Percentiles rank a stretch among this genome's conserved stretches.
Conservation (phyloP, 1,140 invertebrate species). For the Holotrichia oblita region DNA sequence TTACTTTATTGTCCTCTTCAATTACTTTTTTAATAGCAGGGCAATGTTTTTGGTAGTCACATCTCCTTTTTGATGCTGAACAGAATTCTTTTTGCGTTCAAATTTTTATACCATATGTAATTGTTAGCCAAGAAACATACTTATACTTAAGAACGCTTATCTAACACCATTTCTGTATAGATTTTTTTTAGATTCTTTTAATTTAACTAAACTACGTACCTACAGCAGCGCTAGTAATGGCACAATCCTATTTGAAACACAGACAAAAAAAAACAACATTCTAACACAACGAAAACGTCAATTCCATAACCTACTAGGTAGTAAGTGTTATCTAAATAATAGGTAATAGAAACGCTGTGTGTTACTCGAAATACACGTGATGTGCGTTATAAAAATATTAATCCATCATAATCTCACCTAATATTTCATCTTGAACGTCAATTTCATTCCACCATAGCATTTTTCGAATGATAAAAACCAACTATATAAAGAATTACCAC, state of each 20-base stretch:
- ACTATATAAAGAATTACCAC: conserved; percentile 5
- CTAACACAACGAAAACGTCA: neutral
- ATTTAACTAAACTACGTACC: neutral
- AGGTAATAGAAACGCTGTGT: neutral
- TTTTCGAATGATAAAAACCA: conserved; percentile 4
- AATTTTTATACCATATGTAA: no score
- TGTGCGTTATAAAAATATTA: conserved; percentile 3
- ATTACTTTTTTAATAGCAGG: no score
- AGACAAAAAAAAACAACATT: neutral
- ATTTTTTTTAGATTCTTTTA: no score
- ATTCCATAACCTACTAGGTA: neutral
- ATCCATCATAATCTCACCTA: conserved; percentile 20
- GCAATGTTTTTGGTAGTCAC: no score
- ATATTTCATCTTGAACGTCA: conserved; percentile 7
- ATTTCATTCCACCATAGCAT: neutral
- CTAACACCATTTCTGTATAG: no score
- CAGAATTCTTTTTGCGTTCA: no score
- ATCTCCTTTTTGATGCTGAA: no score
- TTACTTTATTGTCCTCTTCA: no score
- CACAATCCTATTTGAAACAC: neutral
- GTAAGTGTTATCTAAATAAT: neutral
- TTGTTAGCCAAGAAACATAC: no score
- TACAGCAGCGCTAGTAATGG: neutral
- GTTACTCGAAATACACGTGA: neutral
- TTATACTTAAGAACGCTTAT: no score